Conservation (phyloP, 2,113 vertebrate genomes). For the Hydropotes inermis region DNA sequence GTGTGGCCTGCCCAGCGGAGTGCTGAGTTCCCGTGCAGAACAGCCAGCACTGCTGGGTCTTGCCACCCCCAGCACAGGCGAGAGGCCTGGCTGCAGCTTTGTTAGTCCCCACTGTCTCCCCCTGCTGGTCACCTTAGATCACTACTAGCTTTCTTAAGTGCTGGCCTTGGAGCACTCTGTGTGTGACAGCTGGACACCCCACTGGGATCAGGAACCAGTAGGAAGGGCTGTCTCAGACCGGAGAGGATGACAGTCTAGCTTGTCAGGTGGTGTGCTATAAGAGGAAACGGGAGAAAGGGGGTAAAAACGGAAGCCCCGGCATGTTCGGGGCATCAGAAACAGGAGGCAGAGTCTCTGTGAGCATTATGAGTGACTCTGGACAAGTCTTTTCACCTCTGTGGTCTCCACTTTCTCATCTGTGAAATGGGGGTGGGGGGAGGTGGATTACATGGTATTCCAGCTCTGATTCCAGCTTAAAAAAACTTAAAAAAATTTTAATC, state of each 20-base stretch:
- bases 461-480: neutral
- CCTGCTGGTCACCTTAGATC: neutral
- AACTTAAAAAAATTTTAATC: neutral
- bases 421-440: neutral
- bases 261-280: neutral
- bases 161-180: neutral
- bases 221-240: neutral
- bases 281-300: neutral
- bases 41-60: neutral
- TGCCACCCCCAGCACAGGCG: neutral
- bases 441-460: neutral
- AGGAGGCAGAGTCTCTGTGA: neutral
- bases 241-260: neutral
- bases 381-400: neutral
- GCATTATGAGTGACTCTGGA: neutral
- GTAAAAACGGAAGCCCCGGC: neutral
- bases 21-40: neutral
- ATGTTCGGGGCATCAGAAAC: rapidly evolving
- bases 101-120: neutral
- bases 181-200: neutral
- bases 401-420: neutral
- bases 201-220: neutral
- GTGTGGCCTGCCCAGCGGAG: neutral
- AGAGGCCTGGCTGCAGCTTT: neutral
- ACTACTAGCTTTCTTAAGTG: neutral